Percentiles rank a stretch among this genome's conserved stretches.
Evolutionary conservation across 2,888 invertebrate species (phyloP).

Genomic region (Euproctis similis): DNA sequence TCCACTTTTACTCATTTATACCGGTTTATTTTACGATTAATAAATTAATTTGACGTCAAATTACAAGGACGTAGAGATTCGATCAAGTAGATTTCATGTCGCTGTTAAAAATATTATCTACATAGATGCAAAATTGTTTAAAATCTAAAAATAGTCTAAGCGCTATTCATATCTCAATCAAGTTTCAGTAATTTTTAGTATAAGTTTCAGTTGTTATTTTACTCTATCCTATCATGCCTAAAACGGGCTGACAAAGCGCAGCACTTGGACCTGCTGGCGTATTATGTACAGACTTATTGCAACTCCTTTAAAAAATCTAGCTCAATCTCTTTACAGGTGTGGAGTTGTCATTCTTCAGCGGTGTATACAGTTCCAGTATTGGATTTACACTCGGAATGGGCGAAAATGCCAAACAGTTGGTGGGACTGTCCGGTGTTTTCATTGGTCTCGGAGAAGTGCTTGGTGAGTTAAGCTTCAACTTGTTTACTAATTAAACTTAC

Average conservation of each 20-base stretch:
- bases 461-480: conserved; percentile 79
- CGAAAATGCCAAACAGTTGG: conserved; percentile 86
- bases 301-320: not conserved
- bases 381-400: conserved; percentile 89
- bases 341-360: conserved; percentile 95
- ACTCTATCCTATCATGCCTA: too few relatives aligned
- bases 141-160: too few relatives aligned
- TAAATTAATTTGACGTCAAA: not conserved
- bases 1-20: not conserved
- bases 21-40: not conserved
- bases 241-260: too few relatives aligned
- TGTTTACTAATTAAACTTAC: too few relatives aligned
- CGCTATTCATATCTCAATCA: too few relatives aligned
- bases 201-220: too few relatives aligned
- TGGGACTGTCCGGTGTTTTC: conserved; percentile 95
- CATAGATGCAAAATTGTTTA: too few relatives aligned
- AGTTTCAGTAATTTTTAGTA: too few relatives aligned
- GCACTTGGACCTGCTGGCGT: too few relatives aligned
- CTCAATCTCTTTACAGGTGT: conserved; percentile 77
- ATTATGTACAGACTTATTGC: not conserved
- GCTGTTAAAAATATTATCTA: too few relatives aligned
- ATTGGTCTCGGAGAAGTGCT: conserved; percentile 96
- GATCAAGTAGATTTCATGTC: too few relatives aligned
- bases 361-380: conserved; percentile 95
- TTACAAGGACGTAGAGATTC: too few relatives aligned